Conservation (phyloP, 2,888 invertebrate species). For the Nebria salina region DNA sequence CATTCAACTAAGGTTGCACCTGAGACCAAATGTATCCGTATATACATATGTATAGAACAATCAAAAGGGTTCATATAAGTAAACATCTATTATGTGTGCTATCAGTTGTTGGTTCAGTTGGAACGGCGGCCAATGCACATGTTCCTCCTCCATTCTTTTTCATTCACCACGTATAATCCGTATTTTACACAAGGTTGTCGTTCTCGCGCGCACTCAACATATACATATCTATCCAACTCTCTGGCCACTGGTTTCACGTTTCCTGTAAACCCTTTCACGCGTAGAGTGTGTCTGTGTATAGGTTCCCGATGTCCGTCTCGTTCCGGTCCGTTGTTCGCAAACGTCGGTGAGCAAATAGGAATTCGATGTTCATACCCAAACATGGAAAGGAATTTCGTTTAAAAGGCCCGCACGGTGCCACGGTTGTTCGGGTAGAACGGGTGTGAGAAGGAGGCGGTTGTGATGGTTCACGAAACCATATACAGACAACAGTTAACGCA, state of each 20-base stretch:
- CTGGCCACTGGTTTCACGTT: not conserved
- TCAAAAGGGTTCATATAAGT: not conserved
- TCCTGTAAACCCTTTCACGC: not conserved
- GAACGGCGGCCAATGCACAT: not conserved
- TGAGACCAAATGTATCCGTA: not conserved
- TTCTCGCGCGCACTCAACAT: not conserved
- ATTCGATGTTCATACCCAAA: constrained; percentile 34
- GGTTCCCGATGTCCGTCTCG: constrained; percentile 14
- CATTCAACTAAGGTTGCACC: not conserved
- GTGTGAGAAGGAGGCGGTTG: not conserved
- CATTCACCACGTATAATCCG: not conserved
- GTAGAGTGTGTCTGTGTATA: not conserved
- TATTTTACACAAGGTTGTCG: not conserved
- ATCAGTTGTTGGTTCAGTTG: not conserved
- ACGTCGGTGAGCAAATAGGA: constrained; percentile 34
- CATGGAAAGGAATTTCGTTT: constrained; percentile 38
- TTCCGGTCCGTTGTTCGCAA: constrained; percentile 33
- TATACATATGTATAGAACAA: not conserved
- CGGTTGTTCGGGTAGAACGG: not conserved
- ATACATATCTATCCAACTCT: not conserved
- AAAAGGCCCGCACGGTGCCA: constrained; percentile 21
- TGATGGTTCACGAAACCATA: constrained; percentile 7
- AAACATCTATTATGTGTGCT: not conserved
- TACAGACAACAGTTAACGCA: constrained; percentile 29
- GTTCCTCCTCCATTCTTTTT: not conserved